Percentiles rank a stretch among this genome's conserved stretches.
Conservation (phyloP, 2,113 vertebrate species). For the Chionomys nivalis region DNA sequence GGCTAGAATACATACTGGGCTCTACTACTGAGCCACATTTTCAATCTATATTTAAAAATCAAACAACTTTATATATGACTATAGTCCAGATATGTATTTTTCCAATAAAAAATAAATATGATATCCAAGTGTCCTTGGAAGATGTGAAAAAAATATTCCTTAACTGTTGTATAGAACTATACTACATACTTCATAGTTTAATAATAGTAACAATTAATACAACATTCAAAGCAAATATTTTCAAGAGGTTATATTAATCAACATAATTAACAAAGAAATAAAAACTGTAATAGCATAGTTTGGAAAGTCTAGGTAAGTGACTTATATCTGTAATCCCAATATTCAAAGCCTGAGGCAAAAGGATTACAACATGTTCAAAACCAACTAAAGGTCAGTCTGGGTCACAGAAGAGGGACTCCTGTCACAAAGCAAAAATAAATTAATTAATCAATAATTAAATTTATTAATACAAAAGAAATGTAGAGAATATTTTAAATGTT, state of each 20-base stretch:
- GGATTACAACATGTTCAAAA: background rate
- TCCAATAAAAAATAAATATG: no score
- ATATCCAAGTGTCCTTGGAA: no score
- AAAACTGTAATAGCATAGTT: constrained; percentile 22
- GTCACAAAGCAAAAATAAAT: no score
- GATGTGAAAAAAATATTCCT: no score
- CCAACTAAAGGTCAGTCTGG: no score
- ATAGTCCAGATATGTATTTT: background rate
- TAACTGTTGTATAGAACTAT: no score
- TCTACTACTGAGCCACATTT: no score
- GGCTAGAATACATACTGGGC: no score
- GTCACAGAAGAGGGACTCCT: no score
- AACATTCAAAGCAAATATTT: constrained; percentile 32
- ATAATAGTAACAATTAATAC: background rate
- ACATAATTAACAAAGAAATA: constrained; percentile 11
- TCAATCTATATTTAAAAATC: background rate
- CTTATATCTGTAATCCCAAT: background rate
- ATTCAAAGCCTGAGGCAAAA: background rate
- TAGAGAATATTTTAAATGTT: no score
- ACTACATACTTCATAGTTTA: background rate
- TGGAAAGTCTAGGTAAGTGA: background rate
- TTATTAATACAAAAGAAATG: no score
- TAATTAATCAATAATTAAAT: no score
- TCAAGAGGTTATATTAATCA: background rate
- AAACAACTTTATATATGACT: background rate